Evolutionary conservation across 2,113 vertebrate species (phyloP), one percentile per base, ranked within the genome.

Genomic region (Lethenteron camtschaticum): DNA sequence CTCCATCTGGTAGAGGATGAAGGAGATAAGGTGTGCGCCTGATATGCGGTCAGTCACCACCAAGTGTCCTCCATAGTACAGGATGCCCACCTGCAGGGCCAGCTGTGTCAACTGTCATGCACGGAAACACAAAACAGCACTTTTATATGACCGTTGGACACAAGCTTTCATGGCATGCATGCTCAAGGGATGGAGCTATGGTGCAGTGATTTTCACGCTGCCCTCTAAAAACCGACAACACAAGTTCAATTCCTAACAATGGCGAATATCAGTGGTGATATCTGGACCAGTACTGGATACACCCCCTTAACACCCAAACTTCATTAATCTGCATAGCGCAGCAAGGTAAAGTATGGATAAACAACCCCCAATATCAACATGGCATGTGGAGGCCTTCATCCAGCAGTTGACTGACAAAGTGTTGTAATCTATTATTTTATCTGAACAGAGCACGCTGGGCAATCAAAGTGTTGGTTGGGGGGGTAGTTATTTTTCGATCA

Each of bases 1-100:
- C 79, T 89, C 82, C 11, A 80, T 75, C 76, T 95, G 82, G 11
- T 86, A 91, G 13, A 95, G 81, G 70, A 95, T 78, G 24, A 90
- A 88, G 1, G 89, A 79, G 73, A 95, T 83, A 1, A 95, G 80
- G 63, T 78, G 79, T 7, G 88, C 89, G 0, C 85, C 85, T 78
- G 78, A 90, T 8, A 89, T 73, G 0, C 72, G 41, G 20, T 82
- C 82, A 0, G 72, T 68, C 1, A 82, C 79, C 74, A 95, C 90
- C 41, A 95, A 79, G 3, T 73, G 77, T 3, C 83, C 89, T 2
- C 90, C 90, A 0, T 82, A 78, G 72, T 82, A 91, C 24, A 95
- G 79, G 71, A 90, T 85, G 10, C 73, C 82, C 73, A 90, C 79
- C 75, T 87, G 89, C 76, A 92, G 77, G 4, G 81, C 79, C 76